phyloP scores from a whole-genome alignment of 2,888 invertebrate species.

The Acanthosepion lycidas region DNA sequence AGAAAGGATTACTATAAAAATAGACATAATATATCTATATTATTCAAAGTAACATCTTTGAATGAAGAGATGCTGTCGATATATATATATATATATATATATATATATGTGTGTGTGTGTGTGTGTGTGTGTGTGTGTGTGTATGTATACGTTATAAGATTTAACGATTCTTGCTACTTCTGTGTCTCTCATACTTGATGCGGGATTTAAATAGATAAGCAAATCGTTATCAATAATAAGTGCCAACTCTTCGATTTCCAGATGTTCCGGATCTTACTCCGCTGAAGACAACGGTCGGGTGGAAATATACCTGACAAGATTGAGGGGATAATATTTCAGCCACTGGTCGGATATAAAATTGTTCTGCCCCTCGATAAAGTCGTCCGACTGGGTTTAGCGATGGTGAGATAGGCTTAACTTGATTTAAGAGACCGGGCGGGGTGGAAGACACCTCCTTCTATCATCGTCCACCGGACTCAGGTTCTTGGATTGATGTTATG shows the following conservation, averaged over 20 bases:
- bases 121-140: too few species aligned
- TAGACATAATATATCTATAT: too few species aligned
- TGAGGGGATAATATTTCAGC: background rate
- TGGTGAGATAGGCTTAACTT: background rate
- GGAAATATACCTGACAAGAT: background rate
- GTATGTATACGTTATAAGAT: too few species aligned
- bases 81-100: too few species aligned
- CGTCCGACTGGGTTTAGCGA: background rate
- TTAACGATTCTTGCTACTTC: too few species aligned
- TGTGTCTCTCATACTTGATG: background rate
- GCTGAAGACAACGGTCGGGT: too few species aligned
- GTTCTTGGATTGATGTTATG: background rate
- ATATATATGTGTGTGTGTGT: too few species aligned
- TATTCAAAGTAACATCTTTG: too few species aligned
- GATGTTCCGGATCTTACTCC: background rate
- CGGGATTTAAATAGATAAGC: background rate
- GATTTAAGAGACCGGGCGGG: background rate
- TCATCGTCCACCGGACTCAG: background rate
- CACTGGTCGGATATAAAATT: conserved; percentile 2
- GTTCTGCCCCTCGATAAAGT: background rate
- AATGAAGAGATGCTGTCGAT: too few species aligned
- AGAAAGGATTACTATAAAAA: too few species aligned
- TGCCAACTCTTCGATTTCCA: background rate
- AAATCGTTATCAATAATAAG: background rate
- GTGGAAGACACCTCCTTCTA: background rate